Conservation (phyloP, 2,888 invertebrate species). For the Acronicta leporina region DNA sequence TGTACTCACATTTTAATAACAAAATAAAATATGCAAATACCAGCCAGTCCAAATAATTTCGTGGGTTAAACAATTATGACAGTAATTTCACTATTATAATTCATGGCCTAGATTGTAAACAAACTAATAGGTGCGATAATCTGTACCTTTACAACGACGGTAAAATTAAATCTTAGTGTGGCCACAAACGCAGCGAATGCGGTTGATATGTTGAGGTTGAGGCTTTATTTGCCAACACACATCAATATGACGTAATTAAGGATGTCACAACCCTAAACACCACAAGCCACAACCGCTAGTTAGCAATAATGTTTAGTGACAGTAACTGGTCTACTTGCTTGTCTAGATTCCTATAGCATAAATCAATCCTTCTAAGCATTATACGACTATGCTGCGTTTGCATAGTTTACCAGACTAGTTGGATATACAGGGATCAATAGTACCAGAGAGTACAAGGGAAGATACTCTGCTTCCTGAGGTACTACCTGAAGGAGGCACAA, state of each 20-base stretch:
- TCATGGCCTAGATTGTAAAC: constrained; percentile 41
- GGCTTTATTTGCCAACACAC: background rate
- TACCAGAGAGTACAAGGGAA: too few species aligned
- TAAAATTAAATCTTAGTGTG: constrained; percentile 47
- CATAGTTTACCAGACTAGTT: background rate
- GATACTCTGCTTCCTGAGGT: too few species aligned
- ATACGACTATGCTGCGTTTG: too few species aligned
- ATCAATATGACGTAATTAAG: constrained; percentile 26
- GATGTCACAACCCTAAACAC: constrained; percentile 13
- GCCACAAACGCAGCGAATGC: constrained; percentile 36
- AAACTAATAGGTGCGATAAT: constrained; percentile 50
- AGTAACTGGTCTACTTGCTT: constrained; percentile 5
- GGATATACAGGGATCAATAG: background rate
- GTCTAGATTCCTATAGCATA: background rate
- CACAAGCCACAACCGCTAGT: constrained; percentile 20
- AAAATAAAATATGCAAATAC: background rate
- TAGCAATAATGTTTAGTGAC: constrained; percentile 10
- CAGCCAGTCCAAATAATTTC: constrained; percentile 11
- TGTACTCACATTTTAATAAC: background rate
- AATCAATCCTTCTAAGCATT: background rate
- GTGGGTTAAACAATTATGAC: constrained; percentile 31
- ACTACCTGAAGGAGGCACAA: too few species aligned
- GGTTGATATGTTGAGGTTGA: background rate
- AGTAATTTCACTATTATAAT: constrained; percentile 40
- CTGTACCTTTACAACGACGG: constrained; percentile 34